Percentiles rank a stretch among this genome's conserved stretches.
These are phyloP conservation scores for Mastigias papua DNA, from an alignment of 30 jellyfish, hydroid and myxozoan genomes.

Conservation along the genomic window DNA sequence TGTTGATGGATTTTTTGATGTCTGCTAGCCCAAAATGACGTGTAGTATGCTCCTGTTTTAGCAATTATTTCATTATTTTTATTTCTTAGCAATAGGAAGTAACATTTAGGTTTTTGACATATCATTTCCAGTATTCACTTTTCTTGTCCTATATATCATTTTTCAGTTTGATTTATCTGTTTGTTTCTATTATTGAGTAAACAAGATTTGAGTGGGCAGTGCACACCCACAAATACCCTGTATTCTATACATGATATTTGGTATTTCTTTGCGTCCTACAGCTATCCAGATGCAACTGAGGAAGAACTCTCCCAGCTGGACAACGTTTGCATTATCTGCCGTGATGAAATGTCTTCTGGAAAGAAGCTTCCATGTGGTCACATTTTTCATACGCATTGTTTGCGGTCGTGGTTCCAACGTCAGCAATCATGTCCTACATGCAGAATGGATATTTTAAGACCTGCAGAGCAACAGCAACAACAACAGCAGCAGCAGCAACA, in stretches of 20 bases:
- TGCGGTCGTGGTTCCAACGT: conserved; percentile 99
- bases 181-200: no score
- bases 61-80: no score
- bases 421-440: conserved; percentile 99
- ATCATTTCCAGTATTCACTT: neutral
- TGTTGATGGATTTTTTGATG: no score
- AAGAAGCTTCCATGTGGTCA: conserved; percentile 98
- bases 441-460: conserved; percentile 96
- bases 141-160: neutral
- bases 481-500: conserved; percentile 79
- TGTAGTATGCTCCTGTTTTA: no score
- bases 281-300: conserved; percentile 97
- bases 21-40: no score
- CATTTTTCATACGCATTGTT: conserved; percentile 95
- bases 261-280: no score
- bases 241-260: no score
- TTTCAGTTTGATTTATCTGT: neutral
- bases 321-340: conserved; percentile 97
- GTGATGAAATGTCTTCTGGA: conserved; percentile 98
- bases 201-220: no score
- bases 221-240: no score
- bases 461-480: conserved; percentile 82
- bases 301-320: conserved; percentile 85
- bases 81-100: neutral
- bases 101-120: neutral